Conservation (phyloP, 2,888 invertebrate species). For the Chrysotoxum bicinctum region DNA sequence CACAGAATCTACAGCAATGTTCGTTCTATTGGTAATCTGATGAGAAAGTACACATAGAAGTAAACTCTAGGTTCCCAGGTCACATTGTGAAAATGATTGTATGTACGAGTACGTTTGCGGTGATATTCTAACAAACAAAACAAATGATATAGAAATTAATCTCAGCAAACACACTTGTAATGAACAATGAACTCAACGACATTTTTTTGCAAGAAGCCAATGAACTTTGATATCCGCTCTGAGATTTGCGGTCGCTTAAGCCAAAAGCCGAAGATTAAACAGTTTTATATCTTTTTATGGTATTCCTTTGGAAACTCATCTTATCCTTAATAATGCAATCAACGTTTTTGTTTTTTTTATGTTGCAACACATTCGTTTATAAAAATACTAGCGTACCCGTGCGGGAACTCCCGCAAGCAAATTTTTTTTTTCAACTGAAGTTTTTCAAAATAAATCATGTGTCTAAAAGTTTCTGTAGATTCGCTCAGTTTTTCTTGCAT, state of each 20-base stretch:
- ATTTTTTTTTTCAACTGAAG: too few relatives aligned
- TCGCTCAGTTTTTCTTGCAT: too few relatives aligned
- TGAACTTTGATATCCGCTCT: slow-evolving; percentile 33
- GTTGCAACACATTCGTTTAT: too few relatives aligned
- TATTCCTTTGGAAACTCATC: background rate
- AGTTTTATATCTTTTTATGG: background rate
- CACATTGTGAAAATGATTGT: slow-evolving; percentile 24
- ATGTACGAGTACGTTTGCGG: slow-evolving; percentile 38
- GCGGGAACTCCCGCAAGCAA: too few relatives aligned
- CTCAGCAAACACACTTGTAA: background rate
- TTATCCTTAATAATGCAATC: background rate
- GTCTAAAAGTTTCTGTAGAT: too few relatives aligned
- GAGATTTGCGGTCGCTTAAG: slow-evolving; percentile 2
- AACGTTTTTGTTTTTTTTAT: too few relatives aligned
- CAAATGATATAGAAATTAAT: slow-evolving; percentile 7
- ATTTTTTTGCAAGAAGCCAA: slow-evolving; percentile 31
- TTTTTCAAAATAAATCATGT: too few relatives aligned
- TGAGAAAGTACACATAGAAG: slow-evolving; percentile 25
- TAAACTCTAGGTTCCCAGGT: background rate
- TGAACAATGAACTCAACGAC: background rate
- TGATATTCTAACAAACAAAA: background rate
- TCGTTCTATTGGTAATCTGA: background rate
- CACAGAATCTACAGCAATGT: background rate
- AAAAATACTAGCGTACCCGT: too few relatives aligned
- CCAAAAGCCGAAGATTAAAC: background rate